A percentile compares a stretch with the other conserved stretches of the same genome.
phyloP scores from a whole-genome alignment of 2,888 invertebrate genomes.

The Ophion slaviceki region DNA sequence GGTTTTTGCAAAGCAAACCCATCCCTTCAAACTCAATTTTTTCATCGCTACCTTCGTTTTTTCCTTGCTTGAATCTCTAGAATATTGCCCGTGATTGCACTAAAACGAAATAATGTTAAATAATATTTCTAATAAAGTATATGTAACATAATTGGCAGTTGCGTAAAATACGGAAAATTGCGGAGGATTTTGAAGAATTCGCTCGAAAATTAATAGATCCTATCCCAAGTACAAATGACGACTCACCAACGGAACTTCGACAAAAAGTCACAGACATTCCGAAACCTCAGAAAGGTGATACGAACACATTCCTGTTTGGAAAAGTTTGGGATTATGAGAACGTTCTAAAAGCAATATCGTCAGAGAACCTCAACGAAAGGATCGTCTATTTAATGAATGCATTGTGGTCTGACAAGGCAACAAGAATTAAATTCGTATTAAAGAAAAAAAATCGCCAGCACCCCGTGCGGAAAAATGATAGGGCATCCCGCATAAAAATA shows the following conservation, averaged over 20 bases:
- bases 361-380: slow-evolving; percentile 9
- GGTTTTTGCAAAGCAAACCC: slow-evolving; percentile 22
- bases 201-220: slow-evolving; percentile 2
- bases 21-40: slow-evolving; percentile 20
- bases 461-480: too few relatives aligned
- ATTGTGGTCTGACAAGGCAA: slow-evolving; percentile 18
- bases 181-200: slow-evolving; percentile 11
- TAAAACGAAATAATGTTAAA: slow-evolving; percentile 4
- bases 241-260: slow-evolving; percentile 20
- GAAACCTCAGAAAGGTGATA: slow-evolving; percentile 22
- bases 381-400: slow-evolving; percentile 18
- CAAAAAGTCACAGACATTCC: slow-evolving; percentile 25
- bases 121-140: slow-evolving; percentile 26
- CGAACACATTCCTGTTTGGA: slow-evolving; percentile 22
- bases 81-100: slow-evolving; percentile 20
- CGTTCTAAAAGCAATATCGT: slow-evolving; percentile 19
- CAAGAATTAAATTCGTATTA: slow-evolving; percentile 2
- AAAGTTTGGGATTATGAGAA: slow-evolving; percentile 14
- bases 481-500: too few relatives aligned
- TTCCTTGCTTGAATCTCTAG: slow-evolving; percentile 16
- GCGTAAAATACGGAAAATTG: slow-evolving; percentile 17
- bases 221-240: slow-evolving; percentile 8
- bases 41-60: slow-evolving; percentile 19
- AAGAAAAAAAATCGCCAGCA: slow-evolving; percentile 16
- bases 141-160: slow-evolving; percentile 17